A percentile compares a stretch with the other conserved stretches of the same genome.
Evolutionary conservation across 2,888 invertebrate genomes (phyloP).

Genomic region (Caenorhabditis zanzibari): DNA sequence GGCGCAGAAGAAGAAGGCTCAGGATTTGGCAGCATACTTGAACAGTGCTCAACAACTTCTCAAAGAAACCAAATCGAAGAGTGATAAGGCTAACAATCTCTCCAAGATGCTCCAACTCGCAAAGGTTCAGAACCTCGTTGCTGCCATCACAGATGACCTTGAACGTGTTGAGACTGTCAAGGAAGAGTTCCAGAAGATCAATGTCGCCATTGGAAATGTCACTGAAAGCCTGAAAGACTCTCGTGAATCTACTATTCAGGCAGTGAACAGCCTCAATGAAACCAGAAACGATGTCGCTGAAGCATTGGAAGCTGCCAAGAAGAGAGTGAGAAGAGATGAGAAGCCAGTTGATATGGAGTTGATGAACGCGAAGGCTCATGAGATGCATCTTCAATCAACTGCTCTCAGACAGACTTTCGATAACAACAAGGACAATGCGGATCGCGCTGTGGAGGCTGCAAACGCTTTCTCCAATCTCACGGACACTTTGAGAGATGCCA

Average conservation of each 20-base stretch:
- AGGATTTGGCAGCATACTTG: constrained; percentile 57
- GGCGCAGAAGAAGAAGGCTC: constrained; percentile 60
- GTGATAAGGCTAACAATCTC: constrained; percentile 57
- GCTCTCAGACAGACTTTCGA: constrained; percentile 45
- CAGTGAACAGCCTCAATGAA: constrained; percentile 62
- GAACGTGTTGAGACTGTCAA: constrained; percentile 57
- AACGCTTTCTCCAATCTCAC: constrained; percentile 76
- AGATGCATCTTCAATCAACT: constrained; percentile 63
- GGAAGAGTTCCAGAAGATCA: constrained; percentile 58
- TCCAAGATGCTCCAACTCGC: constrained; percentile 60
- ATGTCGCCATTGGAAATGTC: constrained; percentile 61
- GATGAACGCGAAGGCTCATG: constrained; percentile 58
- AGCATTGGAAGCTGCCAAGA: constrained; percentile 52
- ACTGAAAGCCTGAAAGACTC: constrained; percentile 67
- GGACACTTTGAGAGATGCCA: constrained; percentile 72
- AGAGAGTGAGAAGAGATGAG: constrained; percentile 63
- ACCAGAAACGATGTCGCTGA: constrained; percentile 65
- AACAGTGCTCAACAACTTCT: constrained; percentile 68
- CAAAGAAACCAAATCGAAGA: constrained; percentile 68
- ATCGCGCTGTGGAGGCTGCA: constrained; percentile 76
- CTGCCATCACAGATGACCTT: constrained; percentile 66
- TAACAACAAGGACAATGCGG: constrained; percentile 49
- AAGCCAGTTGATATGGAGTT: constrained; percentile 49
- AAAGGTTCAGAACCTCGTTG: constrained; percentile 65
- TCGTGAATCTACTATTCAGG: constrained; percentile 57